Percentiles rank a stretch among this genome's conserved stretches.
phyloP scores from a whole-genome alignment of 2,113 vertebrate species.

The Phocoena phocoena region DNA sequence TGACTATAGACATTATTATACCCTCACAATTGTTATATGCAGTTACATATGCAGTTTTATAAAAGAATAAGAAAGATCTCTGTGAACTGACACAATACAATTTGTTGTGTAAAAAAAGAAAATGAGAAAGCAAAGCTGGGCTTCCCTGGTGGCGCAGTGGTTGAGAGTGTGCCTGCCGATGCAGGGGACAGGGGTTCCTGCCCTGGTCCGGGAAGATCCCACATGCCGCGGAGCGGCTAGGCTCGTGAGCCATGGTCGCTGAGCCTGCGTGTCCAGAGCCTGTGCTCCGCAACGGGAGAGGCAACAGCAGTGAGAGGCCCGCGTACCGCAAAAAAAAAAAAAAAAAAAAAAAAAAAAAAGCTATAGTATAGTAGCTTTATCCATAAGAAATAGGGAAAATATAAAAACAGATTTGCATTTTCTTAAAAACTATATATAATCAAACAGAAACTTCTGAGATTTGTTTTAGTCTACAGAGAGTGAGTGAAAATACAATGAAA shows the following conservation, averaged over 20 bases:
- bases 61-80: neutral
- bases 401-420: neutral
- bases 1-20: neutral
- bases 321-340: too few species aligned
- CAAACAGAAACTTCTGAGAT: neutral
- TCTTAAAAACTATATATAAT: neutral
- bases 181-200: too few species aligned
- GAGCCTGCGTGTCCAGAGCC: too few species aligned
- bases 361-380: neutral
- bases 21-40: neutral
- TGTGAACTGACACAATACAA: neutral
- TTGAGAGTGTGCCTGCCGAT: too few species aligned
- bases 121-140: too few species aligned
- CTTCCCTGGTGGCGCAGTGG: too few species aligned
- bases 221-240: too few species aligned
- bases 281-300: too few species aligned
- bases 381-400: neutral
- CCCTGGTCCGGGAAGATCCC: too few species aligned
- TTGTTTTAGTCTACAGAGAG: neutral
- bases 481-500: neutral
- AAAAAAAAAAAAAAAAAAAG: neutral
- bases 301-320: too few species aligned
- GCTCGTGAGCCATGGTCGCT: too few species aligned
- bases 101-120: neutral
- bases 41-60: neutral